Base-by-base conservation (phyloP, 2,113 vertebrate genomes). In the Thamnaconus septentrionalis region DNA sequence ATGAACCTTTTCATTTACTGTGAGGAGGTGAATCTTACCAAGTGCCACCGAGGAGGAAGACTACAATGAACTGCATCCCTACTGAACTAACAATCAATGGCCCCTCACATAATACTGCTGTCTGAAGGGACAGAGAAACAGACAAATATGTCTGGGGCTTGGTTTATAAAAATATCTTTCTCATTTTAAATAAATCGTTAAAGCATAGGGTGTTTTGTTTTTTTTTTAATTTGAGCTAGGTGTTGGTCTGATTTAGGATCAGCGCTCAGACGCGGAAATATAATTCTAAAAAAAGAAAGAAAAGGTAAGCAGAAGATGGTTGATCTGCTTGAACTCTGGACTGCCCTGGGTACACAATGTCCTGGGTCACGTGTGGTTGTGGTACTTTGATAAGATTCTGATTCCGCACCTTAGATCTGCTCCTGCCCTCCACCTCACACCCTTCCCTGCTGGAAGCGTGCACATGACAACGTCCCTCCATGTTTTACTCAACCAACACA, bases 31-130 rank as follows among this genome's bases (percentile, higher is more conserved):
- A 67, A 69, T 61, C 41, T 46, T 48, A 50, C 45, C 1, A 41
- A 44, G 51, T 45, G 53, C 54, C 56, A 65, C 3, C 42, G 42
- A 55, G 11, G 50, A 56, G 0, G 42, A 68, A 45, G 52, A 73
- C 7, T 1, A 50, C 41, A 7, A 47, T 5, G 3, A 75, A 60
- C 59, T 76, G 71, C 50, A 47, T 53, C 52, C 52, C 41, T 52
- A 7, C 10, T 54, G 41, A n/a, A 56, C 41, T 31, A 45, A n/a
- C 7, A 12, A 51, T 51, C 11, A 12, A 6, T 5, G 5, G 7
- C 7, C 7, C 5, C 44, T 45, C 5, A 6, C 44, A 45, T 51
- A n/a, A 59, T n/a, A 55, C 66, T 78, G 74, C 64, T 71, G 65
- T 31, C 18, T 31, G 18, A 31, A 31, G 18, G 18, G 18, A 31